Conservation (phyloP, 2,888 invertebrate genomes). For the Myopa testacea region DNA sequence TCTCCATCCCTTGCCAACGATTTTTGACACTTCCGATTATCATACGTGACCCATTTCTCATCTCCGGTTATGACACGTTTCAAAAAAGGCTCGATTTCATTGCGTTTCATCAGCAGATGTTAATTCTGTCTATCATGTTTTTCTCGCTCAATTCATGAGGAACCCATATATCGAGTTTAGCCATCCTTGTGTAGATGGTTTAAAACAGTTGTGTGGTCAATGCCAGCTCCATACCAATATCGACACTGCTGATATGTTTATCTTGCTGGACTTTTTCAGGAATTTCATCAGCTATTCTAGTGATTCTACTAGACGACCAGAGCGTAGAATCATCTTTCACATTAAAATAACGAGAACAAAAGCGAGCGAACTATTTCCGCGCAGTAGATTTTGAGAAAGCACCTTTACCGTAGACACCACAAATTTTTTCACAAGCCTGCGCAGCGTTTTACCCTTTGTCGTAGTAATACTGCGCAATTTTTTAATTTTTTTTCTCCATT, state of each 20-base stretch:
- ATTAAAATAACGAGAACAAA: neutral
- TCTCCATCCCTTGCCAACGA: no score
- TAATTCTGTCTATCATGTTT: no score
- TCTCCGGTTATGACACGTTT: no score
- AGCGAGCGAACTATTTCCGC: neutral
- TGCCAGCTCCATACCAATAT: neutral
- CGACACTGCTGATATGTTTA: no score
- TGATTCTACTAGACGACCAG: neutral
- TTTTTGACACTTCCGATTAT: no score
- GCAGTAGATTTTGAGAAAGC: neutral
- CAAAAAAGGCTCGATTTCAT: no score
- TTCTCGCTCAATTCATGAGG: no score
- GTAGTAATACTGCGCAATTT: neutral
- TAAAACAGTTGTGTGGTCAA: neutral
- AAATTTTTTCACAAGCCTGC: conserved; percentile 6
- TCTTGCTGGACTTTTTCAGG: neutral
- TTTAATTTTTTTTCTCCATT: no score
- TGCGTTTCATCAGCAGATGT: no score
- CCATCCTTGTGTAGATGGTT: neutral
- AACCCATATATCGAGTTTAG: neutral
- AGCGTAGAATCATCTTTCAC: neutral
- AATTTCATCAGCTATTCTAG: neutral
- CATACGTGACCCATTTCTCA: no score
- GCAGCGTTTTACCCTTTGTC: neutral
- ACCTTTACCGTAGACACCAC: neutral